Evolutionary conservation across 2,113 vertebrate species (phyloP), one percentile per base, ranked within the genome.

Genomic region (Poeciliopsis occidentalis): DNA sequence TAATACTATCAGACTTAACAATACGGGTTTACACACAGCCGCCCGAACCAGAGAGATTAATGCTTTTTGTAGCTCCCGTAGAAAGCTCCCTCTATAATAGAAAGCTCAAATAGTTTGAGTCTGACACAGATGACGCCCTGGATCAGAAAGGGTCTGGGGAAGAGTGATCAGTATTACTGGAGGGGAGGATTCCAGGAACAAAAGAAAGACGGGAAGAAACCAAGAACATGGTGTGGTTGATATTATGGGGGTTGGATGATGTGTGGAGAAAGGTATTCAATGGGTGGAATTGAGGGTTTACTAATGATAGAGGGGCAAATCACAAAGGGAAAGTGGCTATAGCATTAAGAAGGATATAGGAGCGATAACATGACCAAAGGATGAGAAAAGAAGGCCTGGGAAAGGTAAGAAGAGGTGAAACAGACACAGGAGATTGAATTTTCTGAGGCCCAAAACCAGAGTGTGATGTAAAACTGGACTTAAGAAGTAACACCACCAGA

Each of bases 21-120:
- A 87, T 89, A 71, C 73, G 68, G 68, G 80, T 76, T 74, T 80
- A 81, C 84, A 79, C 75, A 70, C 80, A 83, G 74, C 82, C 67
- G 65, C 67, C 44, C 83, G 67, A 70, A 78, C 67, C 31, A 30
- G 71, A 68, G 80, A 92, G 89, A 92, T 91, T 91, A 85, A 91
- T 92, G 81, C 27, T 44, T 82, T 85, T 80, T 82, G 71, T 82
- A 71, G 68, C 82, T 67, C 64, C 67, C 74, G 79, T 41, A 69
- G 81, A 85, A 79, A 83, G 79, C 81, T 73, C 73, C 78, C 75
- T 82, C 71, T 77, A 73, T 84, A 87, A 81, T 84, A 79, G 85
- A 91, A 70, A 75, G 78, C 76, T 84, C 81, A 73, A 83, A 88
- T 91, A 84, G 87, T 91, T 92, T 82, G 76, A 87, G 71, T 68